A percentile compares a stretch with the other conserved stretches of the same genome.
These are phyloP conservation scores for Drepana arcuata DNA, from an alignment of 1,140 invertebrate genomes.

Conservation along the genomic window DNA sequence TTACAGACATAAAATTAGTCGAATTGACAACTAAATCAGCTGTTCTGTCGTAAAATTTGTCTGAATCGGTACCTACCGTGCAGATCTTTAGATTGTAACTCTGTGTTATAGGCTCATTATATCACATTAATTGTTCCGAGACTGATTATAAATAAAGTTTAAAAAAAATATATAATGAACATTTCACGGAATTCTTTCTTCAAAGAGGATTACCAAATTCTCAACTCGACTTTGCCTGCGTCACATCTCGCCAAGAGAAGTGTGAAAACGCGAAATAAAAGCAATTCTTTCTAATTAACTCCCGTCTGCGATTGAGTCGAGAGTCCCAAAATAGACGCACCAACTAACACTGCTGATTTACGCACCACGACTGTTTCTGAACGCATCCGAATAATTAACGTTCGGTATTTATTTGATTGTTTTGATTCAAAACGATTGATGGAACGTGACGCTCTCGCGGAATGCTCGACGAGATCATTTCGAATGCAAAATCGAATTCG, in stretches of 20 bases:
- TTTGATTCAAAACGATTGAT: slow-evolving; percentile 56
- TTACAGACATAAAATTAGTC: too few relatives aligned
- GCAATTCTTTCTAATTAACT: slow-evolving; percentile 70
- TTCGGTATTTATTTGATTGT: slow-evolving; percentile 63
- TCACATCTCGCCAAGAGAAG: slow-evolving; percentile 48
- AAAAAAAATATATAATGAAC: slow-evolving; percentile 16
- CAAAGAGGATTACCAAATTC: slow-evolving; percentile 35
- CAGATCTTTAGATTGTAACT: too few relatives aligned
- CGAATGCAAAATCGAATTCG: slow-evolving; percentile 9
- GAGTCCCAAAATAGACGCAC: slow-evolving; percentile 47
- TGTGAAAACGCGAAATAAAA: slow-evolving; percentile 68
- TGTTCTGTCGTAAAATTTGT: too few relatives aligned
- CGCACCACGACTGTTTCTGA: slow-evolving; percentile 49
- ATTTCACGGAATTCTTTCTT: slow-evolving; percentile 23
- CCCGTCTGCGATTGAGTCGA: slow-evolving; percentile 43
- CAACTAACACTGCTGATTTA: slow-evolving; percentile 51
- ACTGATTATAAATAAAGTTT: slow-evolving; percentile 6
- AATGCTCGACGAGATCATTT: too few relatives aligned
- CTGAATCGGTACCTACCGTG: too few relatives aligned
- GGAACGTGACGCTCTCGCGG: slow-evolving; percentile 27
- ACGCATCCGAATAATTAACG: slow-evolving; percentile 62
- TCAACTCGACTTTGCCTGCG: slow-evolving; percentile 30
- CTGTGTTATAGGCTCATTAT: slow-evolving; percentile 17
- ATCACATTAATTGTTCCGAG: slow-evolving; percentile 13
- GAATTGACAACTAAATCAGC: too few relatives aligned